Percentiles rank a stretch among this genome's conserved stretches.
phyloP scores from a whole-genome alignment of 2,888 invertebrate genomes.

The Mythimna loreyi region DNA sequence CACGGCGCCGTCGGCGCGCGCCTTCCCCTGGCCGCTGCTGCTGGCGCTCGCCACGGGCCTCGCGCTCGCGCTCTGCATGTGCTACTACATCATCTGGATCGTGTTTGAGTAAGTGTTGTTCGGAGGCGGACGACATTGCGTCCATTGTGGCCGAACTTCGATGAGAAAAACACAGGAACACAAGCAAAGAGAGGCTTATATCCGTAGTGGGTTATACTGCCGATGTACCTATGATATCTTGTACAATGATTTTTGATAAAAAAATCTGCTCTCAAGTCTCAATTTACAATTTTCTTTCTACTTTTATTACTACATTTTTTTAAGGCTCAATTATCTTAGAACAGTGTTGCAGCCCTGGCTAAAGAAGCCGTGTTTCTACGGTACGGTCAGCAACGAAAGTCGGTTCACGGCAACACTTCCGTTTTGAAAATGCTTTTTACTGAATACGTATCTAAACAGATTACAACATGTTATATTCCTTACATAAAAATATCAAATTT shows the following conservation, averaged over 20 bases:
- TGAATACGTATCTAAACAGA: neutral
- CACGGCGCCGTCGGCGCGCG: conserved; percentile 93
- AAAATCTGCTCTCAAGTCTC: conserved; percentile 19
- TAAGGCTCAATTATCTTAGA: conserved; percentile 2
- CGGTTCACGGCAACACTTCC: conserved; percentile 25
- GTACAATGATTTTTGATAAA: neutral
- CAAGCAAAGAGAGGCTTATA: conserved; percentile 10
- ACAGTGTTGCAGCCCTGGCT: conserved; percentile 17
- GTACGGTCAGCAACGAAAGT: conserved; percentile 43
- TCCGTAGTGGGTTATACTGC: neutral
- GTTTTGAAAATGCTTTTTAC: neutral
- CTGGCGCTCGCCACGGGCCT: conserved; percentile 95
- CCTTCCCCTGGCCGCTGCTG: conserved; percentile 95
- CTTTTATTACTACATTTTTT: neutral
- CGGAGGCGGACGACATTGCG: conserved; percentile 17
- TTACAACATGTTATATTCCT: neutral
- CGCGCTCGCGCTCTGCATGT: conserved; percentile 96
- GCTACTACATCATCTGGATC: conserved; percentile 98
- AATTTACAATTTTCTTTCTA: neutral
- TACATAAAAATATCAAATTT: conserved; percentile 1
- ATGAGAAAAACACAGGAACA: neutral
- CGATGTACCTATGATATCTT: neutral
- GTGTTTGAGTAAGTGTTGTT: conserved; percentile 95
- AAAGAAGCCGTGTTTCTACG: conserved; percentile 15
- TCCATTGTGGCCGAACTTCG: neutral